Percentiles rank a stretch among this genome's conserved stretches.
phyloP scores from a whole-genome alignment of 2,113 vertebrate genomes.

The Rallus limicola region DNA sequence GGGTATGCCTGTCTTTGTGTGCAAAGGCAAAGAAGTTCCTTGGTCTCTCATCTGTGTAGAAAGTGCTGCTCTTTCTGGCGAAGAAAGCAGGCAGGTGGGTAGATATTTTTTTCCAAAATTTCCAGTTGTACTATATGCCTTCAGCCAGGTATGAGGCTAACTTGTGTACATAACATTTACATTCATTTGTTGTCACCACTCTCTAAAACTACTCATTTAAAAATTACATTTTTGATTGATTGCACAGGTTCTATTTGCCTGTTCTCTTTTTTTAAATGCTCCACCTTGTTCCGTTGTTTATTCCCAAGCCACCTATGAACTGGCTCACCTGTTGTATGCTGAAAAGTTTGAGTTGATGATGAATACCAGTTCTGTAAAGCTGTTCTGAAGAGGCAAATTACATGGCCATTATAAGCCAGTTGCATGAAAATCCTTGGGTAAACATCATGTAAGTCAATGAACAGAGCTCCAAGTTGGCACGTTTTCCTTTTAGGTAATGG shows the following conservation, averaged over 20 bases:
- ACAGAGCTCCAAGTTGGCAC: constrained; percentile 58
- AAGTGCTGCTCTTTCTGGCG: background rate
- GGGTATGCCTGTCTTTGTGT: background rate
- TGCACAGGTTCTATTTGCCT: background rate
- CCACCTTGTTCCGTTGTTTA: constrained; percentile 45
- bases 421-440: constrained; percentile 70
- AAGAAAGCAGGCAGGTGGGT: background rate
- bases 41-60: background rate
- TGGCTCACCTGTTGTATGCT: constrained; percentile 63
- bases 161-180: constrained; percentile 41
- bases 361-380: constrained; percentile 52
- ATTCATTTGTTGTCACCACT: background rate
- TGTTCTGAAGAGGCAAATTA: constrained; percentile 65
- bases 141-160: constrained; percentile 25
- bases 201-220: constrained; percentile 35
- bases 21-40: background rate
- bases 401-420: constrained; percentile 64
- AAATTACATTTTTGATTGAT: constrained; percentile 59
- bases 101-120: constrained; percentile 33
- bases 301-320: constrained; percentile 55
- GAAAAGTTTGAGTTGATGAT: constrained; percentile 45
- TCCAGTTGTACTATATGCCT: background rate
- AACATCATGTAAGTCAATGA: constrained; percentile 70
- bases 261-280: background rate
- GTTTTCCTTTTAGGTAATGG: constrained; percentile 70